phyloP scores from a whole-genome alignment of 2,888 invertebrate genomes.

The Ischnura elegans region DNA sequence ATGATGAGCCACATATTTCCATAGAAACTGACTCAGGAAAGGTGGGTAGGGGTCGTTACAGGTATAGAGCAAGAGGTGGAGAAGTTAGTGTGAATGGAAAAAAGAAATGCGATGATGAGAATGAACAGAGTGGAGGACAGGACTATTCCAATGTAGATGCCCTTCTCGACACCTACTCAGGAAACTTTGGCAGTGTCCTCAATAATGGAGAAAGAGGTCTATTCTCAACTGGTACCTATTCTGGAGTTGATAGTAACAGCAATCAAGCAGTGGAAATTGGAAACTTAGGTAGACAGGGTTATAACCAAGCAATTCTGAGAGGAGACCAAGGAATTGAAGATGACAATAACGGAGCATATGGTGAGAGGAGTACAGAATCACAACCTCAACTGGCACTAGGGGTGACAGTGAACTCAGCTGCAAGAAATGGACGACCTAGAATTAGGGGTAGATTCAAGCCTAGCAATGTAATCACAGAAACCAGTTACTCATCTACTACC shows the following conservation, averaged over 20 bases:
- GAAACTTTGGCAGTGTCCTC: constrained; percentile 51
- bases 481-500: constrained; percentile 16
- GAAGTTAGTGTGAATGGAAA: constrained; percentile 15
- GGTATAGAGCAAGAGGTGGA: constrained; percentile 46
- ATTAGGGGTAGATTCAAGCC: constrained; percentile 26
- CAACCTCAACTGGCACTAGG: neutral
- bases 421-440: neutral
- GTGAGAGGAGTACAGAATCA: neutral
- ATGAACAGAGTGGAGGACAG: neutral
- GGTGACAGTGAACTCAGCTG: constrained; percentile 30
- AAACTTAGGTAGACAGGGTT: neutral
- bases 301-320: neutral
- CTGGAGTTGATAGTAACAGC: neutral
- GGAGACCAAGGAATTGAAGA: constrained; percentile 8
- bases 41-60: constrained; percentile 1
- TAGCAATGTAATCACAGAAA: neutral
- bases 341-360: neutral
- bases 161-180: constrained; percentile 35
- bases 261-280: neutral
- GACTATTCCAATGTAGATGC: constrained; percentile 17
- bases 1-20: constrained; percentile 29
- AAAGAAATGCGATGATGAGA: constrained; percentile 53
- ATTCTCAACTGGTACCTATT: neutral
- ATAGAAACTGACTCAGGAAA: constrained; percentile 43
- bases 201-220: constrained; percentile 35